Percentiles rank a stretch among this genome's conserved stretches.
Conservation (phyloP, 2,113 vertebrate genomes). For the Scopus umbretta region DNA sequence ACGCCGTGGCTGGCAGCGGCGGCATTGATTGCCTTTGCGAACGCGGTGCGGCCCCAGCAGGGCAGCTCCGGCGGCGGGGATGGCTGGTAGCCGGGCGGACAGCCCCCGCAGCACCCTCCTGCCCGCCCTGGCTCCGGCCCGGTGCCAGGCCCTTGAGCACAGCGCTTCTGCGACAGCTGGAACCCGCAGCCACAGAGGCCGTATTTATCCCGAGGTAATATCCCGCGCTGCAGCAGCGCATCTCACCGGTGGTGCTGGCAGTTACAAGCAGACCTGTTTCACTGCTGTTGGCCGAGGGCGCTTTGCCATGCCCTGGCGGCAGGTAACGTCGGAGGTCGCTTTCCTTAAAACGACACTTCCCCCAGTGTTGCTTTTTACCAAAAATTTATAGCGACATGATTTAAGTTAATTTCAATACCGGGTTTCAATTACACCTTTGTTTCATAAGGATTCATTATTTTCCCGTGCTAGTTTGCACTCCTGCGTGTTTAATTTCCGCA, state of each 20-base stretch:
- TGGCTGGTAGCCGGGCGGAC: background rate
- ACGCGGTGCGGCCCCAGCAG: rapidly evolving
- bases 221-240: background rate
- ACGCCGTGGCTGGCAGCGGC: background rate
- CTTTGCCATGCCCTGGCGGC: background rate
- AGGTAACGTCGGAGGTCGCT: background rate
- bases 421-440: background rate
- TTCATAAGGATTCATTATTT: background rate
- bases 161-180: background rate
- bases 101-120: background rate
- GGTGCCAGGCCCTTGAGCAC: no score
- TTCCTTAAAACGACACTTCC: background rate
- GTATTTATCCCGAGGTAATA: background rate
- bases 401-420: background rate
- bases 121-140: no score
- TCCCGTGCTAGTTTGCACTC: background rate
- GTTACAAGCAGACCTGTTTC: background rate
- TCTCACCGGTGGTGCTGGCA: background rate
- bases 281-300: background rate
- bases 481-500: background rate
- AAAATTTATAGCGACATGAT: background rate
- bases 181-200: background rate
- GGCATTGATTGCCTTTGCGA: background rate
- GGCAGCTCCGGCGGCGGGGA: background rate
- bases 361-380: background rate